Base-by-base conservation (phyloP, 2,113 vertebrate species). In the Pseudonaja textilis region DNA sequence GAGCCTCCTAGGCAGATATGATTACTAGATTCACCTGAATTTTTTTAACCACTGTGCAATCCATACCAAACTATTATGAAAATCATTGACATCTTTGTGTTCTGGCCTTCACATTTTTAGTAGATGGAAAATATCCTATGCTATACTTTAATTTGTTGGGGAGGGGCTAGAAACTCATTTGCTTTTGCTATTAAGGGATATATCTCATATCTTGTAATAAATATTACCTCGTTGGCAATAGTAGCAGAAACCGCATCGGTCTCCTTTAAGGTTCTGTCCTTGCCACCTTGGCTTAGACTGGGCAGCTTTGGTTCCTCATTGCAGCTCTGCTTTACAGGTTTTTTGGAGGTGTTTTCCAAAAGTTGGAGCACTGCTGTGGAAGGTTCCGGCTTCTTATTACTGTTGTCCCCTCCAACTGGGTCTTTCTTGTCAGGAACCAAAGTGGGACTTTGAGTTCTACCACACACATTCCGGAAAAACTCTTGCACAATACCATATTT, bases 401-500 rank as follows among this genome's bases (percentile, higher is more conserved):
- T 54, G 42, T 98, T 98, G 25, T 99, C 99, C 34, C 97, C 94
- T n/a, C 97, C 93, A 0, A 20, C 0, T 2, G 87, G 89, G 91
- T 97, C 98, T 93, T 97, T 98, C 81, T 96, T 93, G 90, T 98
- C 98, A 0, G 90, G 94, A 2, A 81, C 94, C 0, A 96, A 93
- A 0, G 96, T 98, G 64, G 98, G 97, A 94, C 98, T 97, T 50
- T 94, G 93, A 0, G 97, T 96, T 85, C 99, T 97, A 94, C 98
- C 98, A 0, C 99, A 99, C 50, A 99, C 99, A 0, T 98, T 99
- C 89, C 98, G 98, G 92, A 99, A 97, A 96, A 99, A 99, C 96
- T 99, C 99, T 95, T 99, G 99, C 91, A 99, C 98, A 0, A 99
- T 97, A 89, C 99, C 98, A 0, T 98, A 99, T 55, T 98, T 98